These are phyloP conservation scores for Adela reaumurella DNA, from an alignment of 2,888 invertebrate genomes.

Conservation along the genomic window DNA sequence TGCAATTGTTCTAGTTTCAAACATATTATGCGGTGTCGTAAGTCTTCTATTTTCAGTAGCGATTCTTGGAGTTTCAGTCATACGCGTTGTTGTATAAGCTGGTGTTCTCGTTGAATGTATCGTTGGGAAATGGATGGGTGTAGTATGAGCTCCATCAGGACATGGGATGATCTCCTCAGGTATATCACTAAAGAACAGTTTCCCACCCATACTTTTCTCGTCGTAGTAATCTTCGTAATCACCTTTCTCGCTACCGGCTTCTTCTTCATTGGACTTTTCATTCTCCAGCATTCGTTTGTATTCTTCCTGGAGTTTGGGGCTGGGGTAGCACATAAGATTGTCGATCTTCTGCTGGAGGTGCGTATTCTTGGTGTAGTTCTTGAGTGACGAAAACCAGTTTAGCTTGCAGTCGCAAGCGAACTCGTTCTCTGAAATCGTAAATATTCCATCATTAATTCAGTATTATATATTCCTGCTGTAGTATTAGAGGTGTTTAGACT, in stretches of 20 bases:
- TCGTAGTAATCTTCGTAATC: constrained; percentile 41
- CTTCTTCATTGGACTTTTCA: constrained; percentile 21
- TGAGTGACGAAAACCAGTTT: constrained; percentile 33
- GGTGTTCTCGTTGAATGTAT: neutral
- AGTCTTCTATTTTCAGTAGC: constrained; percentile 4
- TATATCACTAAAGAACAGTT: constrained; percentile 37
- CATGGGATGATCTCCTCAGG: constrained; percentile 31
- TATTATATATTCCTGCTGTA: no score
- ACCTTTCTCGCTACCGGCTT: constrained; percentile 16
- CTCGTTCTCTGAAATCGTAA: constrained; percentile 30
- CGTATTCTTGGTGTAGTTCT: constrained; percentile 33
- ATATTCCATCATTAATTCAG: no score
- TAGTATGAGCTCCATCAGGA: constrained; percentile 1
- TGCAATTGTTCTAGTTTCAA: neutral
- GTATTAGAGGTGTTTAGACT: no score
- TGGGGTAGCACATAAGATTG: constrained; percentile 38
- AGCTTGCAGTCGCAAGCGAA: constrained; percentile 38
- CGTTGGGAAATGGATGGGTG: constrained; percentile 6
- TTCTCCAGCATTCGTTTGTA: constrained; percentile 38
- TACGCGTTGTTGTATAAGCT: neutral
- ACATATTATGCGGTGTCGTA: neutral
- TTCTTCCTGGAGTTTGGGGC: constrained; percentile 22
- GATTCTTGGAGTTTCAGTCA: constrained; percentile 9
- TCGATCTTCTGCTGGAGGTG: constrained; percentile 28
- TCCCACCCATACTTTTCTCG: constrained; percentile 38